Percentiles rank a stretch among this genome's conserved stretches.
Conservation (phyloP, 2,113 vertebrate species). For the Perca schrenkii region DNA sequence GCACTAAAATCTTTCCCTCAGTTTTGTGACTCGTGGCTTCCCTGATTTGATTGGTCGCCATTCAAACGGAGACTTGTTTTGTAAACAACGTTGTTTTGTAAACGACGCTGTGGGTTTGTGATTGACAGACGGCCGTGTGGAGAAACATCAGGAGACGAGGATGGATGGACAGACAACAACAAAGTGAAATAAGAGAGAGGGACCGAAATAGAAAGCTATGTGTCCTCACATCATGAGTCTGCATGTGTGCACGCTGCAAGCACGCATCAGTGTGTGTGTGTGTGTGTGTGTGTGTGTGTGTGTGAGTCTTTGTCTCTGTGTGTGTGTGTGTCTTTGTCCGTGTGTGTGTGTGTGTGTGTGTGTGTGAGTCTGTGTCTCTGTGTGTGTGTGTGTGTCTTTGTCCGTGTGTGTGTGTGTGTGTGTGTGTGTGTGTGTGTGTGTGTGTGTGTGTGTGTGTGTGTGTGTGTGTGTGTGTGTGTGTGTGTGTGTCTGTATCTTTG, state of each 20-base stretch:
- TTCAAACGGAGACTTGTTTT: neutral
- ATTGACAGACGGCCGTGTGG: neutral
- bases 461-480: too few species aligned
- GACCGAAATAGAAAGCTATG: constrained; percentile 69
- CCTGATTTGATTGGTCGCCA: neutral
- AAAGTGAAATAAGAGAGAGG: constrained; percentile 59
- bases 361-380: too few species aligned
- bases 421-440: too few species aligned
- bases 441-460: too few species aligned
- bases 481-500: too few species aligned
- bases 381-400: too few species aligned
- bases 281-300: neutral
- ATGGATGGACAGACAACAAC: constrained; percentile 38
- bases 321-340: too few species aligned
- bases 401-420: too few species aligned
- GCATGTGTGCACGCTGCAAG: neutral
- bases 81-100: neutral
- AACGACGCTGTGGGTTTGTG: neutral
- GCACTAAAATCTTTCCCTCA: too few species aligned
- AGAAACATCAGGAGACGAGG: constrained; percentile 1
- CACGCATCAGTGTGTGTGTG: constrained; percentile 18
- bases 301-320: too few species aligned
- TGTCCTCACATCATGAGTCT: constrained; percentile 51
- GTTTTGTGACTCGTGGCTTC: too few species aligned
- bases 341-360: too few species aligned